Base-by-base conservation (phyloP, 2,888 invertebrate species). In the Folsomia manolachei region DNA sequence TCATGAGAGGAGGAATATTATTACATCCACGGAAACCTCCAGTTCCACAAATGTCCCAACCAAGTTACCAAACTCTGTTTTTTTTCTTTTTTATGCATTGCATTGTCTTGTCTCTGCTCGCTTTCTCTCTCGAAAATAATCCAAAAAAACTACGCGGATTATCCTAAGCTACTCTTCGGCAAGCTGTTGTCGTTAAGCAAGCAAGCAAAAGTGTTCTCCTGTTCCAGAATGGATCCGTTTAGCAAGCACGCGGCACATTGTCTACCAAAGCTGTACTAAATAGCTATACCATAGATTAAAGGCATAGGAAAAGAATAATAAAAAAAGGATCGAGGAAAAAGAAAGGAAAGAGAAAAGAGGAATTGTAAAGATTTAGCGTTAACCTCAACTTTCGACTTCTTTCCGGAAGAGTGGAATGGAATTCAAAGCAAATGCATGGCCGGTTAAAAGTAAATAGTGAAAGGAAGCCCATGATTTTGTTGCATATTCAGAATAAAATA, bases 401-500 rank as follows among this genome's bases (percentile, higher is more conserved):
- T 39, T 39, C 39, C 39, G 39, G 39, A 39, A 39, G 39, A 39
- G 14, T 39, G 39, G 39, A 39, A 39, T n/a, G n/a, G n/a, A n/a
- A n/a, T n/a, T n/a, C n/a, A n/a, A n/a, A n/a, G n/a, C n/a, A n/a
- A n/a, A n/a, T n/a, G n/a, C n/a, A n/a, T n/a, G n/a, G n/a, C n/a
- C 39, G 39, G 39, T 39, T 9, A 39, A 39, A 39, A 39, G 39
- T 9, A 39, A 39, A 39, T 39, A 39, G 39, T 39, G 39, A 14
- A 39, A 39, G 7, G 4, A 14, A 9, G 39, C 39, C 14, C 39
- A 39, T 39, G 62, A 9, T 62, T 62, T 62, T 25, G 14, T 62
- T 62, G 62, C 62, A 62, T 62, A 62, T 62, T 62, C 62, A 62
- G 24, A 62, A 62, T 62, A 24, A 52, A 56, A 23, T 52, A 67